Base-by-base conservation (phyloP, 2,888 invertebrate species). In the Piscicola geometra region DNA sequence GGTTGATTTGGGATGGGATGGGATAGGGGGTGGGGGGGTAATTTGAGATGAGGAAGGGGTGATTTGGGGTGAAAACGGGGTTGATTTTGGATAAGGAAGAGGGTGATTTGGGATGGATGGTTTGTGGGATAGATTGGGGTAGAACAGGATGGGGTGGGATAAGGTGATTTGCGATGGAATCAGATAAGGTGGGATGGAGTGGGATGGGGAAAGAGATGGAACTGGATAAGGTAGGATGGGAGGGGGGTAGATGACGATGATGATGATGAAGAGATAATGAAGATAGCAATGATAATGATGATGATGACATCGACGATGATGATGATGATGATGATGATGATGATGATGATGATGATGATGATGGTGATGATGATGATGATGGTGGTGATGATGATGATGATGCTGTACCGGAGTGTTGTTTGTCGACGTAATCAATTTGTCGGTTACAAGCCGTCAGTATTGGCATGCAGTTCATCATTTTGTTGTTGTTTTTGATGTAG, bases 351-450 rank as follows among this genome's bases (percentile, higher is more conserved):
- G 69, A 69, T 69, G 69, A 69, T 69, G 69, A 69, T 69, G 69
- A 69, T 69, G 69, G 28, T 69, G 69, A 69, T 69, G 69, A 28
- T 69, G 69, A 69, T 69, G 69, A 69, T 69, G 69, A 69, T 69
- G 69, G 28, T 69, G 69, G 35, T 69, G 69, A 69, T 69, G 69
- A 69, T 69, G 69, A 69, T 69, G 69, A 28, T 69, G 69, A 69
- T 69, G 69, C 33, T 70, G 36, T 47, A 47, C 50, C 21, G 50
- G 50, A 47, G 21, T 47, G 50, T 47, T 47, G 50, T 21, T 47
- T 47, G 21, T 47, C 50, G 50, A 47, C 92, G 89, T 91, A 94
- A 89, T 99, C 98, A 87, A 99, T 94, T 90, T 99, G 98, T 89
- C 97, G 92, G 90, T 97, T 97, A 90, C 87, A 88, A 75, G 86